These are phyloP conservation scores for Chymomyza procnemis DNA, from an alignment of 2,888 invertebrate species.

Conservation along the genomic window DNA sequence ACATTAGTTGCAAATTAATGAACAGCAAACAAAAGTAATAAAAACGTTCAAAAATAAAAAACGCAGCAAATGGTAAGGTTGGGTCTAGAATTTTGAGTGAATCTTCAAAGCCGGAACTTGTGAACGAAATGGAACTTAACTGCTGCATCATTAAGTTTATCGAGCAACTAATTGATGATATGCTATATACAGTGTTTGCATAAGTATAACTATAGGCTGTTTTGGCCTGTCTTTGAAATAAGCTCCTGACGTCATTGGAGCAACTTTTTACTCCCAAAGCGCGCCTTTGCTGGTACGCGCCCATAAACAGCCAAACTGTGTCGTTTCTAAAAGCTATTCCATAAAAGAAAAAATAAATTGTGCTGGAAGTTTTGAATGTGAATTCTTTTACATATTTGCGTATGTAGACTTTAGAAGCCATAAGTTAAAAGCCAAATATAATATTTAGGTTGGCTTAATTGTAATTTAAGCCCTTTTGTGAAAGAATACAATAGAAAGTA, in stretches of 20 bases:
- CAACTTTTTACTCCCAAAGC: background rate
- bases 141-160: background rate
- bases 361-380: background rate
- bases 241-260: background rate
- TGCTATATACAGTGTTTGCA: too few relatives aligned
- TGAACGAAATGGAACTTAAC: conserved; percentile 7
- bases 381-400: background rate
- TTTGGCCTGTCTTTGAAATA: background rate
- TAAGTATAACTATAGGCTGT: background rate
- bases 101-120: conserved; percentile 43
- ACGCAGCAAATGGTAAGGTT: conserved; percentile 4
- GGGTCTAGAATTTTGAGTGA: conserved; percentile 35
- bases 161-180: background rate
- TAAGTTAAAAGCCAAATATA: too few relatives aligned
- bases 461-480: too few relatives aligned
- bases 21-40: conserved; percentile 21
- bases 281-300: background rate
- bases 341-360: background rate
- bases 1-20: conserved; percentile 50
- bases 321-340: background rate
- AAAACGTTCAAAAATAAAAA: background rate
- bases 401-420: background rate
- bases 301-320: background rate
- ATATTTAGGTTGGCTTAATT: too few relatives aligned
- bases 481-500: too few relatives aligned